A percentile compares a stretch with the other conserved stretches of the same genome.
Evolutionary conservation across 2,888 invertebrate genomes (phyloP).

Genomic region (Leptinotarsa haldemani): DNA sequence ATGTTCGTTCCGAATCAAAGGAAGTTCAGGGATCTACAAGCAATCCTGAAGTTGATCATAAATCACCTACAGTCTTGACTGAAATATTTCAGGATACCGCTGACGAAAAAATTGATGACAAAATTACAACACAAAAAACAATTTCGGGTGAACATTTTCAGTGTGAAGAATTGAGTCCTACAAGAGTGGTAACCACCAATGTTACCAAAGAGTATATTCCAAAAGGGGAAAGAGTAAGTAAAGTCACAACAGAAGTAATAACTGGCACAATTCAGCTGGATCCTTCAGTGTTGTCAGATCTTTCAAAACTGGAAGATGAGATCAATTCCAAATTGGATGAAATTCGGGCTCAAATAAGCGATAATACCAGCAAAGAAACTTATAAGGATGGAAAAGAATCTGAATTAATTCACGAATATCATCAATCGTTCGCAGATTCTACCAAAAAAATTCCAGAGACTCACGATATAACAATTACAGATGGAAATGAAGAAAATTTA

Average conservation of each 20-base stretch:
- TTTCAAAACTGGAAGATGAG: slow-evolving; percentile 42
- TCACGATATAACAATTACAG: background rate
- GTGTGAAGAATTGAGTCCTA: slow-evolving; percentile 33
- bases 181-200: slow-evolving; percentile 38
- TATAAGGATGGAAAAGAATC: background rate
- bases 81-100: background rate
- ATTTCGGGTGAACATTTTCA: background rate
- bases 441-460: background rate
- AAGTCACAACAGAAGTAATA: slow-evolving; percentile 46
- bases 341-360: slow-evolving; percentile 26
- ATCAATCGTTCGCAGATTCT: background rate
- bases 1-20: slow-evolving; percentile 38
- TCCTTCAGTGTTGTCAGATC: slow-evolving; percentile 37
- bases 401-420: background rate
- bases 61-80: slow-evolving; percentile 10
- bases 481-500: background rate
- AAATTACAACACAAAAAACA: slow-evolving; percentile 2
- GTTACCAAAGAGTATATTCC: slow-evolving; percentile 43
- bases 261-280: slow-evolving; percentile 37
- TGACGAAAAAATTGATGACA: slow-evolving; percentile 6
- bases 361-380: background rate
- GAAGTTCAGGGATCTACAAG: background rate
- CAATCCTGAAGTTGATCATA: slow-evolving; percentile 18
- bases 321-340: slow-evolving; percentile 40
- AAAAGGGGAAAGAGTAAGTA: slow-evolving; percentile 43